phyloP scores from a whole-genome alignment of 1,140 invertebrate genomes.

The Harlomillsia oculata region DNA sequence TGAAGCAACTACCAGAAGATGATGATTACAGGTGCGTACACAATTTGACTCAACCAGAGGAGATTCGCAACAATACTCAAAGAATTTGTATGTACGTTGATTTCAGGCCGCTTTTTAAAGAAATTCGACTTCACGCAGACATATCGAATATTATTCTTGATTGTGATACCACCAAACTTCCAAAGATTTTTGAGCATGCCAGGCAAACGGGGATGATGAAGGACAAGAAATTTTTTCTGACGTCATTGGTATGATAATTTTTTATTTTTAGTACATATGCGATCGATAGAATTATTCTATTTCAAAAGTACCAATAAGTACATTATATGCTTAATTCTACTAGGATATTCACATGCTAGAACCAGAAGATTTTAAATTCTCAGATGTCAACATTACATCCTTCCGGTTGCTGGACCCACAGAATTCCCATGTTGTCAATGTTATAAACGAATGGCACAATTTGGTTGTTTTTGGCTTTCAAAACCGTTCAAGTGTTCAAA shows the following conservation, averaged over 20 bases:
- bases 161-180: conserved; percentile 40
- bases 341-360: conserved; percentile 55
- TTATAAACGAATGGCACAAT: conserved; percentile 37
- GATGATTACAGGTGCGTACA: conserved; percentile 34
- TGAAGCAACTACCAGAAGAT: conserved; percentile 41
- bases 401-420: conserved; percentile 50
- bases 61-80: not conserved
- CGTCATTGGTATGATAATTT: conserved; percentile 38
- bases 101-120: conserved; percentile 42
- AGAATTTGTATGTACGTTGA: conserved; percentile 3
- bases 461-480: conserved; percentile 25
- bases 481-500: conserved; percentile 6
- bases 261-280: not conserved
- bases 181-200: conserved; percentile 40
- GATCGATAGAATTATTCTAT: not conserved
- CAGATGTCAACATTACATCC: conserved; percentile 56
- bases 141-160: conserved; percentile 46
- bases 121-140: conserved; percentile 40
- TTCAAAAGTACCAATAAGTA: not conserved
- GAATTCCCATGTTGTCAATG: conserved; percentile 38
- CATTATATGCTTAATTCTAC: conserved; percentile 1
- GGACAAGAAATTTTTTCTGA: conserved; percentile 41
- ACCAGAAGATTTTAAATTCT: conserved; percentile 55
- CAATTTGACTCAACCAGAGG: not conserved
- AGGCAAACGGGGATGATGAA: conserved; percentile 42